These are phyloP conservation scores for Tenthredo livida DNA, from an alignment of 2,888 invertebrate species.

Conservation along the genomic window DNA sequence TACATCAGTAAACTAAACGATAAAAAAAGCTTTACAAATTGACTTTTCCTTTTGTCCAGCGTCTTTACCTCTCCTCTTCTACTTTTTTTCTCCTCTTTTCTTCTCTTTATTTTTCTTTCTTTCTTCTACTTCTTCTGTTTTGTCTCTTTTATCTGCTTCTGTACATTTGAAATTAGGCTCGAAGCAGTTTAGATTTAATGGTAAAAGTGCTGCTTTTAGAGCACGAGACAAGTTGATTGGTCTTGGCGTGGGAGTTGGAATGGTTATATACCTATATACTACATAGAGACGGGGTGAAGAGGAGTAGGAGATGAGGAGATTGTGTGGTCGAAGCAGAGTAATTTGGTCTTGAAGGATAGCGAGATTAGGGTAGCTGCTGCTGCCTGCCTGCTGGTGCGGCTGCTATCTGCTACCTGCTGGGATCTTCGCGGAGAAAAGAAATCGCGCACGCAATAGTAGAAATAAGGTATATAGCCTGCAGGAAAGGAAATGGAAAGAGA, in stretches of 20 bases:
- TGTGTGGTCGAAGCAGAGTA: constrained; percentile 34
- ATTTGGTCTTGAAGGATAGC: constrained; percentile 32
- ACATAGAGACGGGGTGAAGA: no score
- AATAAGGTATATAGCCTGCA: background rate
- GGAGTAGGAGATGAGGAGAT: constrained; percentile 17
- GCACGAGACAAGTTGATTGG: constrained; percentile 40
- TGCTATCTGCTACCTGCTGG: background rate
- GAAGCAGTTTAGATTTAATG: constrained; percentile 40
- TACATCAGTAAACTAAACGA: no score
- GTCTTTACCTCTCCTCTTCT: background rate
- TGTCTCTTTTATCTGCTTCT: background rate
- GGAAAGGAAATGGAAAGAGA: constrained; percentile 25
- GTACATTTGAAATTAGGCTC: constrained; percentile 30
- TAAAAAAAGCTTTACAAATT: background rate
- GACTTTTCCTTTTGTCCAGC: background rate
- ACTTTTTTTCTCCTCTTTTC: background rate
- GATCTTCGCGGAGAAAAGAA: constrained; percentile 17
- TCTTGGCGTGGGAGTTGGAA: constrained; percentile 9
- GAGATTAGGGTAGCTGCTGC: constrained; percentile 20
- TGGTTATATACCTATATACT: background rate
- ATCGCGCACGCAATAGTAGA: background rate
- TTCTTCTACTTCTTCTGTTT: background rate
- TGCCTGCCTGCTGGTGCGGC: background rate
- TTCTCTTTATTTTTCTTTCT: background rate
- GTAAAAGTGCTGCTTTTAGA: constrained; percentile 25